Evolutionary conservation across 2,113 vertebrate species (phyloP), one percentile per base, ranked within the genome.

Genomic region (Dascyllus trimaculatus): DNA sequence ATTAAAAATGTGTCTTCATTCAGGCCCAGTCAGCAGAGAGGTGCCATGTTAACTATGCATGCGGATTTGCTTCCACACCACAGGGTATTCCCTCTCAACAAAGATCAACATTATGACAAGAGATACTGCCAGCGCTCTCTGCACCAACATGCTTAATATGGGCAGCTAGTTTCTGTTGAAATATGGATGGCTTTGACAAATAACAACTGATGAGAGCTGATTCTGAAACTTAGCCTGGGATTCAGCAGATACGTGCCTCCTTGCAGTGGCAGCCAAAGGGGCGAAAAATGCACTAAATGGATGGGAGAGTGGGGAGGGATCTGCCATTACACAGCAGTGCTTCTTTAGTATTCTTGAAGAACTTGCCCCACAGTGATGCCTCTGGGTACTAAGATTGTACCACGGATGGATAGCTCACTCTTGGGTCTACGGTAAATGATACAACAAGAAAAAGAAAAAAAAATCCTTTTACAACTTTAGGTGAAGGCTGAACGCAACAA

Each of bases 81-180:
- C 11, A 43, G 78, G 78, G 75, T 70, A 69, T 76, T 78, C 45
- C 59, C 64, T 43, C 82, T 76, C 70, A 59, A 74, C 63, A 73
- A 83, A 92, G 69, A 92, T 88, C 77, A 85, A 85, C 89, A 87
- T 80, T 75, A 71, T 71, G 82, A 87, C 75, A 82, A 74, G 64
- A 65, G 40, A 65, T 38, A n/a, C 70, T 25, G 59, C 25, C 21
- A 2, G 26, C 46, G 38, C 60, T 64, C 32, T 25, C 22, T 11
- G 56, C 78, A 32, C 52, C 66, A 29, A 71, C 65, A 25, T 79
- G 78, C 52, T 71, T 83, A 72, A 84, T 58, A 74, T 73, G 80
- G 22, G n/a, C 18, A 53, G 60, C 78, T 48, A 0, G 48, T 32
- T 75, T 43, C 78, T 68, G 65, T 29, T 78, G 61, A 74, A 90